Conservation (phyloP, 2,797 vertebrate species). For the Thalassophryne amazonica region DNA sequence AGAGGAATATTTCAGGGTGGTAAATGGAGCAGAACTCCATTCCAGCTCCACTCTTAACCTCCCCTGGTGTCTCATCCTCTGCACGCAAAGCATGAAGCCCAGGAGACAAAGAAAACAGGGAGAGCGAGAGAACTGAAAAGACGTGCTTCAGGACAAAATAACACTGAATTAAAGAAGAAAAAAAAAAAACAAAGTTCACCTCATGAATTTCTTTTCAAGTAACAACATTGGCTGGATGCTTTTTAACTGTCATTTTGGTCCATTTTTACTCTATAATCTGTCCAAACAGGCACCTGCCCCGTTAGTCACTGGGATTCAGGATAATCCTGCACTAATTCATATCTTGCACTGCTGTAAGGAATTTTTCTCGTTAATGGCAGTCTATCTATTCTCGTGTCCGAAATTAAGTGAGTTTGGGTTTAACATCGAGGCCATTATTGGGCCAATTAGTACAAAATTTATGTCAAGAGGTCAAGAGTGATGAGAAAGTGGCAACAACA, state of each 20-base stretch:
- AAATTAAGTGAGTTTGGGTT: too few species aligned
- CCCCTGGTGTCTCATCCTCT: conserved; percentile 66
- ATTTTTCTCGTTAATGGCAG: not conserved
- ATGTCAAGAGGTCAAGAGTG: too few species aligned
- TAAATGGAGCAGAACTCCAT: conserved; percentile 80
- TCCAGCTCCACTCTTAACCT: conserved; percentile 74
- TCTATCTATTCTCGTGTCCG: too few species aligned
- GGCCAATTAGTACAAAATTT: too few species aligned
- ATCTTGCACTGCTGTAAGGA: not conserved
- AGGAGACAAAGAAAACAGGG: conserved; percentile 62
- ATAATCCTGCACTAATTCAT: not conserved
- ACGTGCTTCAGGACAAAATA: conserved; percentile 46
- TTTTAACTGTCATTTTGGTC: not conserved
- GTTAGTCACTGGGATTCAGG: not conserved
- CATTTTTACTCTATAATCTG: not conserved
- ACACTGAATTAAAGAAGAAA: conserved; percentile 29
- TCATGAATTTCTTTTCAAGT: conserved; percentile 36
- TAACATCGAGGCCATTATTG: too few species aligned
- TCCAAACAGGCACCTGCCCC: not conserved
- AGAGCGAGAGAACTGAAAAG: conserved; percentile 18
- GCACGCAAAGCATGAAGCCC: conserved; percentile 72
- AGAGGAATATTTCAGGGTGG: conserved; percentile 75
- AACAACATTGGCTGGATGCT: not conserved
- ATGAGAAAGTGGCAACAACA: too few species aligned
- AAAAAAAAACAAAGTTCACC: conserved; percentile 22